A percentile compares a stretch with the other conserved stretches of the same genome.
phyloP scores from a whole-genome alignment of 1,140 invertebrate species.

The Drosophila nebulosa region DNA sequence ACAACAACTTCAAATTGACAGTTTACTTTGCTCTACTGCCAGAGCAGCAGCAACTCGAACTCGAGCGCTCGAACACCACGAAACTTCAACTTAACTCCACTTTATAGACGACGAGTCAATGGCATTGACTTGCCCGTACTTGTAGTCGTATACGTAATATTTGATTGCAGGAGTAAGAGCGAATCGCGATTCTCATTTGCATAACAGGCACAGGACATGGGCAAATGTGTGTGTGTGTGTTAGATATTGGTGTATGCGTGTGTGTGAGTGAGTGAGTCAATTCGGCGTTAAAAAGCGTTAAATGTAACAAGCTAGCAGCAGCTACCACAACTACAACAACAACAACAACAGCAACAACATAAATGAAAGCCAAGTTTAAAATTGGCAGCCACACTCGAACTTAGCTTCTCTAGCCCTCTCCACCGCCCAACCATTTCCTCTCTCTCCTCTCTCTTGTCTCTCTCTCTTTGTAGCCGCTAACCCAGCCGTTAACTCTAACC shows the following conservation, averaged over 20 bases:
- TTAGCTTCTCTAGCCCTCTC: neutral
- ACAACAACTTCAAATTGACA: conserved; percentile 62
- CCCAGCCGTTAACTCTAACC: neutral
- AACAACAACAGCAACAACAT: conserved; percentile 47
- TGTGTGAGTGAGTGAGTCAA: conserved; percentile 47
- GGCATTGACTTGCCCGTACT: conserved; percentile 21
- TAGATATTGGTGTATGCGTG: conserved; percentile 4
- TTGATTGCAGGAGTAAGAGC: conserved; percentile 61
- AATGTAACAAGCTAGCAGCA: conserved; percentile 53
- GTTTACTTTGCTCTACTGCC: conserved; percentile 48
- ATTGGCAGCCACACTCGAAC: conserved; percentile 43
- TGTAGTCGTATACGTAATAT: conserved; percentile 68
- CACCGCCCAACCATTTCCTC: no score
- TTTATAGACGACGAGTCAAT: conserved; percentile 5
- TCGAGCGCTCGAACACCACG: neutral
- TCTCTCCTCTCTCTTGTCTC: neutral
- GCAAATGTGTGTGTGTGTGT: conserved; percentile 15
- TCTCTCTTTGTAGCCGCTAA: neutral
- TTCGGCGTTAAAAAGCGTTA: conserved; percentile 75
- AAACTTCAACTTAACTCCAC: neutral
- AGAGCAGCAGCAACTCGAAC: neutral
- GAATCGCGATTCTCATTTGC: conserved; percentile 70
- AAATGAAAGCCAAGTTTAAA: conserved; percentile 66
- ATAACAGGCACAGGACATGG: conserved; percentile 55
- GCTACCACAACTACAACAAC: conserved; percentile 27